Evolutionary conservation across 2,888 invertebrate species (phyloP).

Genomic region (Caenorhabditis sulstoni): DNA sequence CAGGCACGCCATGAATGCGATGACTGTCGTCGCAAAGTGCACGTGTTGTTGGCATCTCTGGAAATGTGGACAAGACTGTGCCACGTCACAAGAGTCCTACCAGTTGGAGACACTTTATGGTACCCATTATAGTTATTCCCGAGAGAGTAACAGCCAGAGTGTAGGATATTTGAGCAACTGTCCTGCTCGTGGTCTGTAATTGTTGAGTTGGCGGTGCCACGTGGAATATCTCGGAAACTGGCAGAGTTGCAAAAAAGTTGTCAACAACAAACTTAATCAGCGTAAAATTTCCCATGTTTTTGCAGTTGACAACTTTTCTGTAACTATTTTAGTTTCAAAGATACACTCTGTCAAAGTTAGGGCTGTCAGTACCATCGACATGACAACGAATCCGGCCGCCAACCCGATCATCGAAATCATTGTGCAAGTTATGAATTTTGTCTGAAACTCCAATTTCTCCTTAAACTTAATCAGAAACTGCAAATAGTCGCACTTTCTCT

Average conservation of each 20-base stretch:
- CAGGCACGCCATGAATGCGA: conserved; percentile 52
- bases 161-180: conserved; percentile 67
- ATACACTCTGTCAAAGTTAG: too few species aligned
- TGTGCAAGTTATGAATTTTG: conserved; percentile 31
- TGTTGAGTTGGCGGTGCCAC: too few species aligned
- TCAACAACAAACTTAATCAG: too few species aligned
- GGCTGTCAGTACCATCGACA: conserved; percentile 36
- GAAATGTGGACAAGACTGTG: neutral
- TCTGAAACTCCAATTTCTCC: conserved; percentile 24
- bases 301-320: too few species aligned
- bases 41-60: conserved; percentile 66
- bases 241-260: too few species aligned
- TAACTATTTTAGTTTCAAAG: too few species aligned
- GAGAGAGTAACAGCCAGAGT: conserved; percentile 65
- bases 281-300: too few species aligned
- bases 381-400: conserved; percentile 38
- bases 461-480: neutral
- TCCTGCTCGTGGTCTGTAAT: conserved; percentile 56
- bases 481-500: conserved; percentile 22
- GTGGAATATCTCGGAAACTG: too few species aligned
- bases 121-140: conserved; percentile 71
- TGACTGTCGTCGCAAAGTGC: conserved; percentile 64
- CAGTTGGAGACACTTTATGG: conserved; percentile 67
- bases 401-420: conserved; percentile 39
- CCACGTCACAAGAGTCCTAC: conserved; percentile 25